Base-by-base conservation (phyloP, 2,113 vertebrate species). In the Xenus cinereus region DNA sequence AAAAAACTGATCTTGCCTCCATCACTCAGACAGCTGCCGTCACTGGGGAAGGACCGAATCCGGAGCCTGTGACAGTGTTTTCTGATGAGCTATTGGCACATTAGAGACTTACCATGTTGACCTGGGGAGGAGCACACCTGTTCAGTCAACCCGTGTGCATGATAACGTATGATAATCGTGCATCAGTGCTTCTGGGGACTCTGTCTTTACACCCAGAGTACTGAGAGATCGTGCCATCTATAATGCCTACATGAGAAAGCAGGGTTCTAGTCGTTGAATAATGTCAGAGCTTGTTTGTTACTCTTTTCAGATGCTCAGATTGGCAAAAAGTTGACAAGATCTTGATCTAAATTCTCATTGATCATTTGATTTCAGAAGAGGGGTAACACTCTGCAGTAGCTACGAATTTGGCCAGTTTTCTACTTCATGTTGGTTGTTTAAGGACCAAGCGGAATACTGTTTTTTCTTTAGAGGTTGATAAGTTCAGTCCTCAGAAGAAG, bases 401-500 rank as follows among this genome's bases (percentile, higher is more conserved):
- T 84, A 62, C 60, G 60, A 78, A 82, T 96, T 68, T 75, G 45
- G 7, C 13, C 21, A 32, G 51, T 66, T 95, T 90, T 89, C 90
- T 79, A 26, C n/a, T 57, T 56, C 12, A 3, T 10, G 17, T 92
- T 71, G 10, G 60, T 78, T 95, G 30, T 73, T 94, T 82, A 75
- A 95, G 67, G 39, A 79, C 69, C 53, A 73, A 50, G 48, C 62
- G 82, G 57, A 84, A 45, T 63, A 56, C 21, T 69, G 87, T n/a
- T 74, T 94, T 93, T 90, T 73, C 60, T 87, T 68, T 74, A 72
- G 90, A 78, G 59, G 82, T 27, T 96, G 84, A 5, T 93, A 88
- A 93, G 90, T 97, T 94, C 96, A 93, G 94, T 96, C 73, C 93
- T 94, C 96, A 94, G 83, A 94, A 95, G 92, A 94, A 95, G 76